A percentile compares a stretch with the other conserved stretches of the same genome.
Conservation (phyloP, 2,888 invertebrate species). For the Caenorhabditis angaria region DNA sequence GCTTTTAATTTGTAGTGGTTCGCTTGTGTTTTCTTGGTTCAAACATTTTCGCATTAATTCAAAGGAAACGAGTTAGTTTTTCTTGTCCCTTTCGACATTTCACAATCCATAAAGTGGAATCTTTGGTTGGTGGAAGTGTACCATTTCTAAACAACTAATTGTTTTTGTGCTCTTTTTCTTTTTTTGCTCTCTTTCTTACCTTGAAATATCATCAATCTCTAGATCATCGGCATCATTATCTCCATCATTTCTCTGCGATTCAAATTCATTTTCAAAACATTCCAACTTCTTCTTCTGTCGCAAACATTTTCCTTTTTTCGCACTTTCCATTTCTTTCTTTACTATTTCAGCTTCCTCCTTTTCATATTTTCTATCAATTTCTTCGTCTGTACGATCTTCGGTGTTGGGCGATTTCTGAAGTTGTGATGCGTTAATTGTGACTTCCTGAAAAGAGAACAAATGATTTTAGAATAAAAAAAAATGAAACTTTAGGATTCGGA, state of each 20-base stretch:
- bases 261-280: slow-evolving; percentile 92
- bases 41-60: slow-evolving; percentile 94
- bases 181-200: slow-evolving; percentile 79
- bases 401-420: too few species aligned
- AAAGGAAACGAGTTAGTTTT: slow-evolving; percentile 87
- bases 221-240: slow-evolving; percentile 77
- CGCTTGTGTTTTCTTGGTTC: slow-evolving; percentile 83
- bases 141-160: too few species aligned
- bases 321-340: slow-evolving; percentile 78
- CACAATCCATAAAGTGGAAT: slow-evolving; percentile 99
- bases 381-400: too few species aligned
- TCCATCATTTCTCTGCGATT: slow-evolving; percentile 81
- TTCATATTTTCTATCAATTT: too few species aligned
- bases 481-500: too few species aligned
- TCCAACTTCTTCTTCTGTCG: slow-evolving; percentile 97
- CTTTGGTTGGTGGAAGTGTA: slow-evolving; percentile 94
- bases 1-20: slow-evolving; percentile 88
- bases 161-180: slow-evolving; percentile 94
- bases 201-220: slow-evolving; percentile 32
- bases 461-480: too few species aligned
- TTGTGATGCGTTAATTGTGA: too few species aligned
- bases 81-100: slow-evolving; percentile 98
- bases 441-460: too few species aligned
- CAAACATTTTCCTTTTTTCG: slow-evolving; percentile 51
- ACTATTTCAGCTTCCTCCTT: slow-evolving; percentile 65